These are phyloP conservation scores for Ammospiza nelsoni DNA, from an alignment of 2,113 vertebrate species.

Conservation along the genomic window DNA sequence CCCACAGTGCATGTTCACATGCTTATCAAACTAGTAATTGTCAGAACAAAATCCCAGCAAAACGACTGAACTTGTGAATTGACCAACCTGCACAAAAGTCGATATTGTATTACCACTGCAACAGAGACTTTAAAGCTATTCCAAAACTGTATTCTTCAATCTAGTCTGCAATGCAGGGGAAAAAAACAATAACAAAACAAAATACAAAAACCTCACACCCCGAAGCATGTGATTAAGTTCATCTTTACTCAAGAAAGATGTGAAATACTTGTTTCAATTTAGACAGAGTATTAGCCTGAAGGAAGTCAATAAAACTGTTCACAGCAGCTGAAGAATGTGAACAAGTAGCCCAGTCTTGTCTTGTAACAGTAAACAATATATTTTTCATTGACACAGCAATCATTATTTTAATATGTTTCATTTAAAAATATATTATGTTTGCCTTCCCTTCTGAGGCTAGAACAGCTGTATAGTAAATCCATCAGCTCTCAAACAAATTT, in stretches of 20 bases:
- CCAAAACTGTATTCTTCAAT: background rate
- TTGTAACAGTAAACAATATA: background rate
- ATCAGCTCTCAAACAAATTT: background rate
- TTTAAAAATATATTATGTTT: background rate
- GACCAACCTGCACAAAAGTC: background rate
- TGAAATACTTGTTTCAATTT: conserved; percentile 5
- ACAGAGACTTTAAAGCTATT: background rate
- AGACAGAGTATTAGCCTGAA: background rate
- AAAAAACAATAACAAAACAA: background rate
- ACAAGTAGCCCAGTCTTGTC: background rate
- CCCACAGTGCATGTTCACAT: background rate
- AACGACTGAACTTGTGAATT: background rate
- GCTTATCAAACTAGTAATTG: background rate
- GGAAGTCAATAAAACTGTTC: background rate
- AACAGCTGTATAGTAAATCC: background rate
- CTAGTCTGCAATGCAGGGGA: background rate
- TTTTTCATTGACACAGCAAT: background rate
- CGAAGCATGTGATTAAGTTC: background rate
- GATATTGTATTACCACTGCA: background rate
- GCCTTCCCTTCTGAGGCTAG: background rate
- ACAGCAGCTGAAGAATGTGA: background rate
- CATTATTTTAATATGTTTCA: background rate
- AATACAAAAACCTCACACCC: accelerated
- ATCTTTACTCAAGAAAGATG: background rate
- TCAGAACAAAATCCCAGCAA: background rate